Evolutionary conservation across 2,888 invertebrate genomes (phyloP).

Genomic region (Suillia variegata): DNA sequence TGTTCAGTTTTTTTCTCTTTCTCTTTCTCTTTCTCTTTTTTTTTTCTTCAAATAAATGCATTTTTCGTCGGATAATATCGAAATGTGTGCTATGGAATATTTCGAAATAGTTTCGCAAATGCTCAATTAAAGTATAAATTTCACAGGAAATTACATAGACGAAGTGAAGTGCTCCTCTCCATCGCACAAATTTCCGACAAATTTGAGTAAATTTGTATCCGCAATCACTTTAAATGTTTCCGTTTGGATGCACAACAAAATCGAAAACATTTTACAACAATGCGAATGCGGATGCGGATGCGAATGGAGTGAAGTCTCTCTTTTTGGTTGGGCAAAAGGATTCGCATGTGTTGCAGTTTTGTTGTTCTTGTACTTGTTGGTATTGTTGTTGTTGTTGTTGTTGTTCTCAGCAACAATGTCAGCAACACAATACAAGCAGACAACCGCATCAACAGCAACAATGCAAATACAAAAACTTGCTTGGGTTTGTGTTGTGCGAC

Average conservation of each 20-base stretch:
- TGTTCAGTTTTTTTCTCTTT: too few relatives aligned
- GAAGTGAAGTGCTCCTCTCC: neutral
- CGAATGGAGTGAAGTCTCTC: neutral
- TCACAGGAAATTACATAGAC: neutral
- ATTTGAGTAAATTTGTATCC: neutral
- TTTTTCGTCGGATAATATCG: too few relatives aligned
- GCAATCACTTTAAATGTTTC: conserved; percentile 53
- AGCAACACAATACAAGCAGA: too few relatives aligned
- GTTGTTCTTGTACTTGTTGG: too few relatives aligned
- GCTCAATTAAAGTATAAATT: neutral
- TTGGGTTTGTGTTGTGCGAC: too few relatives aligned
- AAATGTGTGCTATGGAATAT: too few relatives aligned
- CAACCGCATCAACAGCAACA: neutral
- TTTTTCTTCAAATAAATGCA: too few relatives aligned
- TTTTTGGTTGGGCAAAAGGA: too few relatives aligned
- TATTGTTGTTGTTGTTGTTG: neutral
- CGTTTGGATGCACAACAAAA: conserved; percentile 54
- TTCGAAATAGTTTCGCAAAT: too few relatives aligned
- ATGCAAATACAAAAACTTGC: neutral
- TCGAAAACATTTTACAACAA: conserved; percentile 34
- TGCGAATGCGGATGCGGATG: neutral
- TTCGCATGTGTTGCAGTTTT: too few relatives aligned
- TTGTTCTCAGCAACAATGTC: neutral
- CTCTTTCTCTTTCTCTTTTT: too few relatives aligned
- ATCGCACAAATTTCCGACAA: neutral